Evolutionary conservation across 2,888 invertebrate genomes (phyloP).

Genomic region (Spodoptera littoralis): DNA sequence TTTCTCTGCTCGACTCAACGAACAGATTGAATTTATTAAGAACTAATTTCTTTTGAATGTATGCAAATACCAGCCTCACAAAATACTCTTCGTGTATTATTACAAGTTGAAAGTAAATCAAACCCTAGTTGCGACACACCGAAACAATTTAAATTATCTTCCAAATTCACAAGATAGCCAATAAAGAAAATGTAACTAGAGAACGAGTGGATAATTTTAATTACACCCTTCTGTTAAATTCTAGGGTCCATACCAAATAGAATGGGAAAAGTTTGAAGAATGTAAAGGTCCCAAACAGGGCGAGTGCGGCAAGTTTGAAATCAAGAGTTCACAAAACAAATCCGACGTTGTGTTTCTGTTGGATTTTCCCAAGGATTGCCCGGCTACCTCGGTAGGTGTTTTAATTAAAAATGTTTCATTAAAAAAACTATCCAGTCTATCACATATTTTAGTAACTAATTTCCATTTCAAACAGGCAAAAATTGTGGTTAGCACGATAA

Average conservation of each 20-base stretch:
- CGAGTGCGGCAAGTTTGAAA: conserved; percentile 70
- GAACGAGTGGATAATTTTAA: conserved; percentile 21
- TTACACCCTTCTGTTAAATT: conserved; percentile 34
- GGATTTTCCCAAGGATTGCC: conserved; percentile 74
- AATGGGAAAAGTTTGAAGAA: conserved; percentile 67
- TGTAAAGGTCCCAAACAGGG: conserved; percentile 79
- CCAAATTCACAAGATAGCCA: not conserved
- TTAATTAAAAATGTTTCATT: conserved; percentile 31
- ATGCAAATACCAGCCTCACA: no score
- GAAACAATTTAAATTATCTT: conserved; percentile 15
- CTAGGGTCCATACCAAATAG: conserved; percentile 76
- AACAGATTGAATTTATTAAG: no score
- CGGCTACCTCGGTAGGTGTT: conserved; percentile 67
- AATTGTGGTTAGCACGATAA: conserved; percentile 69
- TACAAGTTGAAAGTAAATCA: conserved; percentile 21
- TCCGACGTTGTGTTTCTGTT: conserved; percentile 72
- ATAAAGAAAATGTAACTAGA: conserved; percentile 12
- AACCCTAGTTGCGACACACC: conserved; percentile 25
- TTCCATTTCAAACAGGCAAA: conserved; percentile 67
- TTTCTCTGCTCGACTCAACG: conserved; percentile 6
- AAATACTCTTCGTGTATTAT: no score
- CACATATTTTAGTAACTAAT: conserved; percentile 47
- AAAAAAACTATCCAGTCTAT: not conserved
- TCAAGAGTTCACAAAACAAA: conserved; percentile 71
- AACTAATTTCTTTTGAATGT: no score